Conservation (phyloP, 2,797 vertebrate genomes). For the Echeneis naucrates region DNA sequence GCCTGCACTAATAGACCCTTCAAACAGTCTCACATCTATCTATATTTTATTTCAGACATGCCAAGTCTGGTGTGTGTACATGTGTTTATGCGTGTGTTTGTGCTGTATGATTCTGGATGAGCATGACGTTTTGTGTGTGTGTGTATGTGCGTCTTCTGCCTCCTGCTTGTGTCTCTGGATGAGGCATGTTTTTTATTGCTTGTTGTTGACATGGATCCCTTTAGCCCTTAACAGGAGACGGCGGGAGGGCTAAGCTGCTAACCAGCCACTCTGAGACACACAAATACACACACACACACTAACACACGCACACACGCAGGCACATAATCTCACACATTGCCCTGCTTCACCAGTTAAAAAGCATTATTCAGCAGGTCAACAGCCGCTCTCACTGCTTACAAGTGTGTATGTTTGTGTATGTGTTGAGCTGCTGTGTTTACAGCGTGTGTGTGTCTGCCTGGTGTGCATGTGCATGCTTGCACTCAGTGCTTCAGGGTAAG, state of each 20-base stretch:
- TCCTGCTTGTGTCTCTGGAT: conserved; percentile 63
- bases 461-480: conserved; percentile 24
- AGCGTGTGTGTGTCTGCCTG: conserved; percentile 22
- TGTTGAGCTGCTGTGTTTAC: conserved; percentile 45
- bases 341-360: conserved; percentile 66
- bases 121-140: conserved; percentile 49
- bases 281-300: conserved; percentile 11
- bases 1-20: conserved; percentile 85
- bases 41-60: conserved; percentile 84
- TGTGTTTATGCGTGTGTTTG: conserved; percentile 58
- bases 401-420: conserved; percentile 31
- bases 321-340: conserved; percentile 41
- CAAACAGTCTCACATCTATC: conserved; percentile 82
- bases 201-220: conserved; percentile 85
- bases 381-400: conserved; percentile 61
- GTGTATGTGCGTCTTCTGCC: conserved; percentile 18
- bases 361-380: conserved; percentile 84
- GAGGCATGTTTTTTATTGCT: conserved; percentile 81
- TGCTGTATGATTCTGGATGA: conserved; percentile 31
- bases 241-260: conserved; percentile 79
- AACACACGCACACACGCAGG: conserved; percentile 14
- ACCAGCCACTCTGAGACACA: conserved; percentile 64
- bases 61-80: conserved; percentile 66
- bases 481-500: conserved; percentile 79
- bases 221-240: conserved; percentile 83